phyloP scores from a whole-genome alignment of 1,140 invertebrate genomes.

The Heliothis subflexa region DNA sequence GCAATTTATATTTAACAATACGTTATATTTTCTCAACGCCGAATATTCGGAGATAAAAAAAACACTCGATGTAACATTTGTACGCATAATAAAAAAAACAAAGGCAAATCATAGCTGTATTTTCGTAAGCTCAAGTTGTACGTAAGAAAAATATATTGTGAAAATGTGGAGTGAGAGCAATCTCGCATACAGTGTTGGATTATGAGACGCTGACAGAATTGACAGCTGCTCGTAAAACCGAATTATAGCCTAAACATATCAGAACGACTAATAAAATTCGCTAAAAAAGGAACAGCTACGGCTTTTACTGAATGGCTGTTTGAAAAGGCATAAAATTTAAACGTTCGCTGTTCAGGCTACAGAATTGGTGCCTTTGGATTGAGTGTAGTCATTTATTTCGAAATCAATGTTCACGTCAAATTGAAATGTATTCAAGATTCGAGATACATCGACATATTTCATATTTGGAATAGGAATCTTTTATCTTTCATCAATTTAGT shows the following conservation, averaged over 20 bases:
- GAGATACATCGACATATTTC: no score
- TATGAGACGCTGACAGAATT: conserved; percentile 52
- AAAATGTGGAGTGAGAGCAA: conserved; percentile 30
- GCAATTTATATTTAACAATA: conserved; percentile 12
- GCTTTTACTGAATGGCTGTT: conserved; percentile 34
- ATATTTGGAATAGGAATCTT: no score
- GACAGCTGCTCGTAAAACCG: conserved; percentile 53
- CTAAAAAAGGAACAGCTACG: conserved; percentile 9
- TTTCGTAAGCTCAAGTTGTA: conserved; percentile 16
- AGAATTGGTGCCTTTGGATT: neutral
- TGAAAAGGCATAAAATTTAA: conserved; percentile 29
- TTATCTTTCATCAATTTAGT: no score
- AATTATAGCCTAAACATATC: conserved; percentile 58
- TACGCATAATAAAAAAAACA: conserved; percentile 15
- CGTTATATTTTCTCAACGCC: conserved; percentile 2
- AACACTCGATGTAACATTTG: neutral
- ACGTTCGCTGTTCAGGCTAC: neutral
- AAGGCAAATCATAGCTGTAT: conserved; percentile 11
- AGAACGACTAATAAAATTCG: conserved; percentile 54
- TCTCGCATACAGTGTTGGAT: conserved; percentile 32
- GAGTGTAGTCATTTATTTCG: neutral
- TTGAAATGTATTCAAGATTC: neutral
- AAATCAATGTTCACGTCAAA: neutral
- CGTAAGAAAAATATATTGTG: conserved; percentile 19
- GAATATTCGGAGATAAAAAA: conserved; percentile 1